Base-by-base conservation (phyloP, 1,140 invertebrate genomes). In the Orius laevigatus region DNA sequence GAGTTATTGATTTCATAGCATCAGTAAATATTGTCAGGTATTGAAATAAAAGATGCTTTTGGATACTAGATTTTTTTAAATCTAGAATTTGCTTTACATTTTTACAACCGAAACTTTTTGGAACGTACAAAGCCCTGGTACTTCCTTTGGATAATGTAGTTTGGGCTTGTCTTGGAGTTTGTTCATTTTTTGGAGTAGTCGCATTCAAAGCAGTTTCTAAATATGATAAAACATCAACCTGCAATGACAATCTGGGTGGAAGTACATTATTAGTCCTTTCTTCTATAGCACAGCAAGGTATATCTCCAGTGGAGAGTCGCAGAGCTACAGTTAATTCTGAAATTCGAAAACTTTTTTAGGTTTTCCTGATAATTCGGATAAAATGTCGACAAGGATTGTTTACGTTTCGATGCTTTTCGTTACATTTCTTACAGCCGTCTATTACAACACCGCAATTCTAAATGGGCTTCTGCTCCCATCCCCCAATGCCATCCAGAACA, bases 51-150 rank as follows among this genome's bases (percentile, higher is more conserved):
- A 25, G 25, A 25, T 25, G 3, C 3, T 38, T 38, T 38, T 38
- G 36, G 10, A 38, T 38, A 12, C 10, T 38, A 5, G n/a, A 38
- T 38, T 38, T 12, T 12, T 45, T 19, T 44, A 14, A n/a, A 18
- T 42, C 12, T 32, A 50, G 48, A 20, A 31, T 43, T 5, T 44
- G 40, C 33, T 50, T 50, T 33, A 44, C 41, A 8, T 50, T 50
- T 20, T n/a, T 50, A n/a, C 48, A 50, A 33, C 48, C 48, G 8
- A 50, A 50, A 36, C 41, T 50, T 6, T 50, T 50, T 25, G 48
- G 48, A 11, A 43, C 48, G 6, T 16, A 41, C 12, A 50, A 50
- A 44, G 48, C 48, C 5, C 41, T 50, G 1, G 38, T 50, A 18
- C 41, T 50, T 5, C 48, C 48, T 1, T 18, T 50, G 12, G 41